A percentile compares a stretch with the other conserved stretches of the same genome.
These are phyloP conservation scores for Seriola dumerili DNA, from an alignment of 2,113 vertebrate genomes.

Conservation along the genomic window DNA sequence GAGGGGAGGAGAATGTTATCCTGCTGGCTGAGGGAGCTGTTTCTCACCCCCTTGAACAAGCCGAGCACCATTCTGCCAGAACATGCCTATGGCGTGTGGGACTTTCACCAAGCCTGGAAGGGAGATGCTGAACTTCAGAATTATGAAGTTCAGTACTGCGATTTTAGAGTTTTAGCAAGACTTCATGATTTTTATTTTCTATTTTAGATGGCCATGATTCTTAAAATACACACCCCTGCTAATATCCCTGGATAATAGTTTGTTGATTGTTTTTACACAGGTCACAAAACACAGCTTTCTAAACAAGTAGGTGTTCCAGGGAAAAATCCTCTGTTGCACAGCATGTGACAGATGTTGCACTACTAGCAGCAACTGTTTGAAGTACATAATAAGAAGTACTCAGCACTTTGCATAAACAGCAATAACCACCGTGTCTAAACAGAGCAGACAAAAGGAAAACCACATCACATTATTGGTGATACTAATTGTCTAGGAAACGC, in stretches of 20 bases:
- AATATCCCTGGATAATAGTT: neutral
- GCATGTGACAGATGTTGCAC: conserved; percentile 30
- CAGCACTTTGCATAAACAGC: neutral
- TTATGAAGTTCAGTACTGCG: conserved; percentile 1
- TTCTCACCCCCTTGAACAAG: conserved; percentile 70
- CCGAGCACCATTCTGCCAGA: conserved; percentile 70
- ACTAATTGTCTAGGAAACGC: neutral
- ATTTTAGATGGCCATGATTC: neutral
- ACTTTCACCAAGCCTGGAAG: conserved; percentile 67
- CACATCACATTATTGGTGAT: neutral
- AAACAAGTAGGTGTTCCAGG: neutral
- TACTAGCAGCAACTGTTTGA: conserved; percentile 2
- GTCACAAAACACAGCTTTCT: neutral
- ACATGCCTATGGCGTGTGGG: conserved; percentile 66
- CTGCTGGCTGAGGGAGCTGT: conserved; percentile 71
- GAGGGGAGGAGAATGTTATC: conserved; percentile 65
- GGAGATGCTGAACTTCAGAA: conserved; percentile 49
- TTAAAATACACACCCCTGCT: neutral
- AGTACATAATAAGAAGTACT: conserved; percentile 24
- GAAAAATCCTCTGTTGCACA: conserved; percentile 10
- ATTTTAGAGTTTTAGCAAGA: neutral
- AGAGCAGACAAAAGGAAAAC: neutral
- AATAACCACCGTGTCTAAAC: conserved; percentile 29
- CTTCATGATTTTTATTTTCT: neutral
- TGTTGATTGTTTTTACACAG: neutral